Evolutionary conservation across 2,113 vertebrate species (phyloP).

Genomic region (Tursiops truncatus): DNA sequence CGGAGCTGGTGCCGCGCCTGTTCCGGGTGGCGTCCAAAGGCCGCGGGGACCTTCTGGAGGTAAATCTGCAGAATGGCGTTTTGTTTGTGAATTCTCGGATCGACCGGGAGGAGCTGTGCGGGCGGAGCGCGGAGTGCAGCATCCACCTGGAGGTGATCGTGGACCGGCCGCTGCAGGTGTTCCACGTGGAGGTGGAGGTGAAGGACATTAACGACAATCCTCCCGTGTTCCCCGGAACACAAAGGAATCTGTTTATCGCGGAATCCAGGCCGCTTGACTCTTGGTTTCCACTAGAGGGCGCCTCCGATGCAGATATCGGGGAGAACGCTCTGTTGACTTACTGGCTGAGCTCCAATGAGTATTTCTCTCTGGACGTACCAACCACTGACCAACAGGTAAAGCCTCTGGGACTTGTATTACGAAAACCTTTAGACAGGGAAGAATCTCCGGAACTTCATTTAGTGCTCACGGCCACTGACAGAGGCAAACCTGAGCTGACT

Average conservation of each 20-base stretch:
- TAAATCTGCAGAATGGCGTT: not conserved
- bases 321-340: slow-evolving; percentile 84
- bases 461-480: slow-evolving; percentile 79
- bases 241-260: slow-evolving; percentile 69
- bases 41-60: not conserved
- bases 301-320: slow-evolving; percentile 79
- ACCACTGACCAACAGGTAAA: slow-evolving; percentile 69
- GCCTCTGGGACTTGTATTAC: slow-evolving; percentile 69
- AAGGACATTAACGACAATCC: slow-evolving; percentile 61
- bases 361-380: slow-evolving; percentile 79
- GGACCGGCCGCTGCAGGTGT: slow-evolving; percentile 85
- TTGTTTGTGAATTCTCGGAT: not conserved
- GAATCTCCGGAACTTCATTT: slow-evolving; percentile 53
- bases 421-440: slow-evolving; percentile 78
- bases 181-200: slow-evolving; percentile 85
- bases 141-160: slow-evolving; percentile 80
- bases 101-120: not conserved
- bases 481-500: slow-evolving; percentile 79
- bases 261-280: slow-evolving; percentile 72
- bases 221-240: slow-evolving; percentile 16
- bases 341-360: slow-evolving; percentile 76
- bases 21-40: not conserved
- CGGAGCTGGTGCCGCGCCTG: slow-evolving; percentile 70
- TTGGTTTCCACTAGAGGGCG: slow-evolving; percentile 80
- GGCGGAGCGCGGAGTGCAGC: too few relatives aligned